Base-by-base conservation (phyloP, 1,140 invertebrate genomes). In the Planococcus citri region DNA sequence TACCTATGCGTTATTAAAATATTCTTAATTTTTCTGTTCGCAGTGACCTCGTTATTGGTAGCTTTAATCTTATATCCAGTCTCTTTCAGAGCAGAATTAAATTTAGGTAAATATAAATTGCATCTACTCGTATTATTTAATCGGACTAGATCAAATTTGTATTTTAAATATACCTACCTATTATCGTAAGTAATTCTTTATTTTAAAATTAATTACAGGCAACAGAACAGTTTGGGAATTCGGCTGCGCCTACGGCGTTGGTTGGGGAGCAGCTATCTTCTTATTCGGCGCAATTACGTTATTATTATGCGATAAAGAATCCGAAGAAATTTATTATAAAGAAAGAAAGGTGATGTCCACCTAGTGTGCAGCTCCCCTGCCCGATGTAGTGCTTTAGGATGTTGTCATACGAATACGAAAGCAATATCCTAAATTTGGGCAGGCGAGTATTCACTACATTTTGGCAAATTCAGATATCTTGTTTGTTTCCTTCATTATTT, bases 311-410 rank as follows among this genome's bases (percentile, higher is more conserved):
- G 95, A 98, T 82, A 97, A 97, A 79, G 95, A 98, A 79, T 94
- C 91, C 72, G 95, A 98, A 81, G 94, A 98, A 80, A 92, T 98
- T 75, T 96, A 97, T 81, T 97, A 97, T 82, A 96, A 97, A 81
- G 95, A 98, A 78, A 85, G 90, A 74, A 92, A 91, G 83, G 91
- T 91, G 73, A 86, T 88, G 70, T 61, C 71, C 57, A 75, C 75
- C 75, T 76, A 76, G 75, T 76, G 75, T 72, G 73, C 75, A 70
- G 74, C 74, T 24, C 73, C 75, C 75, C 75, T 76, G 75, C 75
- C 75, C 70, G 75, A 76, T 73, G 74, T 76, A 67, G 75, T 76
- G 64, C 75, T 76, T 41, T 76, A 76, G 73, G 60, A 64, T 64
- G 25, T 64, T 64, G 60, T 25, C 10, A 24, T 17, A 64, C 20